phyloP scores from a whole-genome alignment of 2,888 invertebrate species.

The Dryococelus australis region DNA sequence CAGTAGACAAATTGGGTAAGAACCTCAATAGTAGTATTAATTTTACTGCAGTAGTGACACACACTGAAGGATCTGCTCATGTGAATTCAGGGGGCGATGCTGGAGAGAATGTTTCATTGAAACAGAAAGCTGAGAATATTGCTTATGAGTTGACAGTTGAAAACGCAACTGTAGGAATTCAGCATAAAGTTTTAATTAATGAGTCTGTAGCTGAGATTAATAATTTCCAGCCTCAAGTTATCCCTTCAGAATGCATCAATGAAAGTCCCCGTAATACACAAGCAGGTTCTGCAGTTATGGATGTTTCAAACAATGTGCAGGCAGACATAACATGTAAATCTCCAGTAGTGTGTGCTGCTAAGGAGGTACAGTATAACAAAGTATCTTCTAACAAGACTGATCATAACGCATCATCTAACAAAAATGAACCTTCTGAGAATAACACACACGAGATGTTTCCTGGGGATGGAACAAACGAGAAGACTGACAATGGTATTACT shows the following conservation, averaged over 20 bases:
- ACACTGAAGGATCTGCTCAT: background rate
- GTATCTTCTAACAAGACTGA: conserved; percentile 17
- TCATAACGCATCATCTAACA: background rate
- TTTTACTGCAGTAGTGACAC: background rate
- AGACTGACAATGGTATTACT: conserved; percentile 27
- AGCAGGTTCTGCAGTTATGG: background rate
- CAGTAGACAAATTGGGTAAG: no score
- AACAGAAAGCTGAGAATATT: background rate
- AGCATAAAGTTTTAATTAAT: background rate
- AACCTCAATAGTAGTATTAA: no score
- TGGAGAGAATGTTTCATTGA: background rate
- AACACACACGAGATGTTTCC: background rate
- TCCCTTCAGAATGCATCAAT: background rate
- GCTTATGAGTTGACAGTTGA: background rate
- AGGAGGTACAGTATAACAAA: conserved; percentile 41
- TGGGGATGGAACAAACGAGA: background rate
- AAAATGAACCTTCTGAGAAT: background rate
- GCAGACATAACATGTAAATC: background rate
- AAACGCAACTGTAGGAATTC: background rate
- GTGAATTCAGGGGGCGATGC: background rate
- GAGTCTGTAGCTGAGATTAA: background rate
- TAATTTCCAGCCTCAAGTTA: background rate
- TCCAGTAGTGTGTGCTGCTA: conserved; percentile 34
- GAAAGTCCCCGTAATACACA: background rate
- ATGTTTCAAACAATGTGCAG: background rate